Evolutionary conservation across 2,113 vertebrate species (phyloP).

Genomic region (Corvus hawaiiensis): DNA sequence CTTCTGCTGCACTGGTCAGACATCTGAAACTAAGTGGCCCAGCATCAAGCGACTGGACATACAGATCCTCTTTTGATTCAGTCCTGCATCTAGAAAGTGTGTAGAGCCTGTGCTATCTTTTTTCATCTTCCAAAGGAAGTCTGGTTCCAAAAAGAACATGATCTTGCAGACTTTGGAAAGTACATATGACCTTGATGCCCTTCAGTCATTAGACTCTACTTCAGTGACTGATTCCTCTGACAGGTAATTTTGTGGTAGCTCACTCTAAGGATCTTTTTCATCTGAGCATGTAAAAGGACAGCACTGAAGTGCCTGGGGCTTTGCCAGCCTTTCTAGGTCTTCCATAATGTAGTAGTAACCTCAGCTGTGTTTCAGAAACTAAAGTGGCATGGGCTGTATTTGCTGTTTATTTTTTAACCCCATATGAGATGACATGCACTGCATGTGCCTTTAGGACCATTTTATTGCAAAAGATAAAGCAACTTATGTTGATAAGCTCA

Average conservation of each 20-base stretch:
- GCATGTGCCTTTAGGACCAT: not conserved
- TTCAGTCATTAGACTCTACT: not conserved
- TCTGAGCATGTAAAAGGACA: not conserved
- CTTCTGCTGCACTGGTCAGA: not conserved
- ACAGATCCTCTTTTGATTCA: not conserved
- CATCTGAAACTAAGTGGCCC: not conserved
- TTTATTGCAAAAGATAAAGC: slow-evolving; percentile 58
- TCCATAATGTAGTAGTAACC: not conserved
- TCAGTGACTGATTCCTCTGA: not conserved
- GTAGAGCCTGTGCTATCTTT: not conserved
- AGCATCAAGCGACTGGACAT: not conserved
- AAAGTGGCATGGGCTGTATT: not conserved
- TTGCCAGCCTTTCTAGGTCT: not conserved
- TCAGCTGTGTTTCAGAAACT: not conserved
- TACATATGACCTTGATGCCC: not conserved
- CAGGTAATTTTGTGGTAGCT: not conserved
- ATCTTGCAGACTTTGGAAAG: not conserved
- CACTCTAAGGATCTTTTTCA: not conserved
- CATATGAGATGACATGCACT: not conserved
- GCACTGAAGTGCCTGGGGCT: not conserved
- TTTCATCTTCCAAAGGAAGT: not conserved
- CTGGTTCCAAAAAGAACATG: not conserved
- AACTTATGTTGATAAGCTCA: not conserved
- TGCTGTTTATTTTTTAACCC: not conserved
- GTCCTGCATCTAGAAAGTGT: not conserved